A percentile compares a stretch with the other conserved stretches of the same genome.
Evolutionary conservation across 2,797 vertebrate genomes (phyloP).

Genomic region (Paguma larvata): DNA sequence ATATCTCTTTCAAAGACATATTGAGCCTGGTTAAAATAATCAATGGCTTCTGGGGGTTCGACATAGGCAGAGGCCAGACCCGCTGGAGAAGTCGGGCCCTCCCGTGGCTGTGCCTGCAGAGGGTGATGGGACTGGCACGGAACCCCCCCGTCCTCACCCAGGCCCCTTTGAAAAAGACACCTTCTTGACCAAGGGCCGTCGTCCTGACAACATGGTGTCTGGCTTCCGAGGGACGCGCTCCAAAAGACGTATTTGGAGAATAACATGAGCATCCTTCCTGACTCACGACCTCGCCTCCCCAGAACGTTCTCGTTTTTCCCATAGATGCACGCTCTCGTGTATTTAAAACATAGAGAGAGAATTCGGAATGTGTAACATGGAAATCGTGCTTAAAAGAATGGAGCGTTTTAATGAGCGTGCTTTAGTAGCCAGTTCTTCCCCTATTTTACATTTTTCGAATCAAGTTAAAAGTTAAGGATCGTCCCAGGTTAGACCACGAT

Average conservation of each 20-base stretch:
- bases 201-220: accelerated
- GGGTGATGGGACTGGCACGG: background rate
- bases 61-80: conserved; percentile 86
- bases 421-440: background rate
- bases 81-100: conserved; percentile 18
- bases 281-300: background rate
- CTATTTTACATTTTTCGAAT: background rate
- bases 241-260: accelerated
- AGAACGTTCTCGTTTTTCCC: background rate
- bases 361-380: accelerated
- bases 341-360: background rate
- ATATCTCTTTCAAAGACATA: conserved; percentile 94
- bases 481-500: background rate
- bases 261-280: accelerated
- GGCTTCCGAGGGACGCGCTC: accelerated
- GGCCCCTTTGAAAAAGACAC: too few species aligned
- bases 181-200: accelerated
- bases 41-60: conserved; percentile 86
- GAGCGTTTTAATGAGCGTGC: background rate
- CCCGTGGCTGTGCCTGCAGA: conserved; percentile 61
- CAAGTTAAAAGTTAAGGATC: conserved; percentile 13
- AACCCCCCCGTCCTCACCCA: accelerated
- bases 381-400: background rate
- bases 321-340: accelerated
- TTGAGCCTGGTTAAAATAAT: conserved; percentile 92